Evolutionary conservation across 2,888 invertebrate genomes (phyloP).

Genomic region (Diaphora mendica): DNA sequence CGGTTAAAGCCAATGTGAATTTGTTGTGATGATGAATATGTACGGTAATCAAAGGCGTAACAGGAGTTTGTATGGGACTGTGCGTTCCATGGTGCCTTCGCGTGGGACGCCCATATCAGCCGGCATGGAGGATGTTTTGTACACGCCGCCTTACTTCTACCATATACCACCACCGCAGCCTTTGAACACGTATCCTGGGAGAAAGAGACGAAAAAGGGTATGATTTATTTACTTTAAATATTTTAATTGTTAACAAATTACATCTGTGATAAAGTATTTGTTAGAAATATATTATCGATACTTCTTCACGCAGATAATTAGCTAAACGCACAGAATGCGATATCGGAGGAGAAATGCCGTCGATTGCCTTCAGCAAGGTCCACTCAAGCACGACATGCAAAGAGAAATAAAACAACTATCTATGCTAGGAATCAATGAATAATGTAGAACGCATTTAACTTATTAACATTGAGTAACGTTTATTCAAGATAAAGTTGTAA

Average conservation of each 20-base stretch:
- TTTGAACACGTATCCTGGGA: conserved; percentile 80
- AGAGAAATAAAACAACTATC: conserved; percentile 26
- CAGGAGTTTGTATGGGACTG: conserved; percentile 78
- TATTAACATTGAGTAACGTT: background rate
- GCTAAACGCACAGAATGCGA: conserved; percentile 1
- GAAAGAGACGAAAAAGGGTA: conserved; percentile 81
- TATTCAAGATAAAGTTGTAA: too few relatives aligned
- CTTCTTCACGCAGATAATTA: background rate
- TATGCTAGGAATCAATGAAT: background rate
- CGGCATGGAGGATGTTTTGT: conserved; percentile 72
- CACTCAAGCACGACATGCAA: conserved; percentile 24
- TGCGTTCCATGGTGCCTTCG: conserved; percentile 73
- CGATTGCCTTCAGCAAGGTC: conserved; percentile 18
- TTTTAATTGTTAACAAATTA: background rate
- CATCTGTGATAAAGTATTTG: background rate
- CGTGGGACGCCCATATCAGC: conserved; percentile 68
- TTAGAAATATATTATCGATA: background rate
- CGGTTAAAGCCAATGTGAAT: conserved; percentile 52
- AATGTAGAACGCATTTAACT: background rate
- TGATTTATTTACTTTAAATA: conserved; percentile 19
- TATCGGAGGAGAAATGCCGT: conserved; percentile 22
- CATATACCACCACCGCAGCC: conserved; percentile 78
- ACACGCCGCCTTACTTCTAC: conserved; percentile 78
- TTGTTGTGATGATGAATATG: conserved; percentile 72
- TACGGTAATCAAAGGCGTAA: conserved; percentile 72